A percentile compares a stretch with the other conserved stretches of the same genome.
Conservation (phyloP, 2,113 vertebrate genomes). For the Vidua macroura region DNA sequence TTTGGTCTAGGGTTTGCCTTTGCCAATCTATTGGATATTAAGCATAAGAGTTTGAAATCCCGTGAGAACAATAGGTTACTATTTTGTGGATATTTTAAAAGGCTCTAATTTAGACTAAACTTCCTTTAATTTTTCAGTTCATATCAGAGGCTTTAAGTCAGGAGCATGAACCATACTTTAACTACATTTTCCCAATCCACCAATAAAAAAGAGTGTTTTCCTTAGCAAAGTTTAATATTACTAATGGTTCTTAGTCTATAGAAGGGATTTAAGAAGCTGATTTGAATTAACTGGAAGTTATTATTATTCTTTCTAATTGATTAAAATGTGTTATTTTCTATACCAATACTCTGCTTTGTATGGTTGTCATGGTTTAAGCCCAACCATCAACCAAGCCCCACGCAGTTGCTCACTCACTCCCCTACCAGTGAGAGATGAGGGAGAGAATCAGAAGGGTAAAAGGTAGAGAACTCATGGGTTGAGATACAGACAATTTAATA, state of each 20-base stretch:
- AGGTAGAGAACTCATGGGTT: background rate
- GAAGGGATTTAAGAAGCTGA: slow-evolving; percentile 35
- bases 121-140: slow-evolving; percentile 67
- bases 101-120: slow-evolving; percentile 63
- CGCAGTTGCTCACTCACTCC: fast-evolving
- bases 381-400: background rate
- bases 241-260: slow-evolving; percentile 46
- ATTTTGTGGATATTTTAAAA: slow-evolving; percentile 67
- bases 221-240: slow-evolving; percentile 43
- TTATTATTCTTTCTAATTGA: slow-evolving; percentile 35
- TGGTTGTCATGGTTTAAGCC: background rate
- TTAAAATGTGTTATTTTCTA: slow-evolving; percentile 13
- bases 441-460: background rate
- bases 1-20: slow-evolving; percentile 74
- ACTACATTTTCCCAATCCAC: slow-evolving; percentile 27
- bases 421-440: background rate
- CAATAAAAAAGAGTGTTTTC: slow-evolving; percentile 27
- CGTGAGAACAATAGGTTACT: slow-evolving; percentile 63
- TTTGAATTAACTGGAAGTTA: slow-evolving; percentile 35
- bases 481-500: background rate
- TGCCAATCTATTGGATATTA: slow-evolving; percentile 69
- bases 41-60: slow-evolving; percentile 65
- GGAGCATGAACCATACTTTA: slow-evolving; percentile 24
- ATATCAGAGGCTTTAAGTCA: slow-evolving; percentile 34
- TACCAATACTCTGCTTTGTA: background rate